Percentiles rank a stretch among this genome's conserved stretches.
These are phyloP conservation scores for Heliconius ethilla DNA, from an alignment of 2,888 invertebrate genomes.

Conservation along the genomic window DNA sequence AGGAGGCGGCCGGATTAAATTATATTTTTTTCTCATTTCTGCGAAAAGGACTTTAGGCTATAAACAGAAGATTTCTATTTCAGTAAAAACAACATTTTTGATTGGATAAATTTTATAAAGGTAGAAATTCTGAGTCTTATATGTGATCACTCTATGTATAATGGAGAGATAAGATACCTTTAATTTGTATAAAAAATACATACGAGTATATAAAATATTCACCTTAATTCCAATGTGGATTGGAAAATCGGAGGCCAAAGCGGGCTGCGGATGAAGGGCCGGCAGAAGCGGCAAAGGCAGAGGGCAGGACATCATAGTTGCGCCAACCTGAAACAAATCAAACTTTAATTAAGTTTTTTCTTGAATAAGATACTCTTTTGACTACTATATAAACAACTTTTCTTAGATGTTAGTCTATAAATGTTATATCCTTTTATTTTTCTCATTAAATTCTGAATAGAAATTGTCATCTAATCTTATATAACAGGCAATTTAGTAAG, in stretches of 20 bases:
- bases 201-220: slow-evolving; percentile 49
- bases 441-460: background rate
- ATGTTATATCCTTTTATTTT: background rate
- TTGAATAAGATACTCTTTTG: background rate
- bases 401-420: background rate
- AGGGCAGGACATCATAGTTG: slow-evolving; percentile 86
- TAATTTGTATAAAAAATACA: background rate
- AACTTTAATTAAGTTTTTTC: slow-evolving; percentile 1
- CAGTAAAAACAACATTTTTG: background rate
- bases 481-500: background rate
- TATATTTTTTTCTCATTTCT: slow-evolving; percentile 65
- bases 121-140: background rate
- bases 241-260: slow-evolving; percentile 82
- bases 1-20: slow-evolving; percentile 71
- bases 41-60: slow-evolving; percentile 33
- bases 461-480: background rate
- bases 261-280: slow-evolving; percentile 82
- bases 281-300: slow-evolving; percentile 84
- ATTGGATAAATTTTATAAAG: slow-evolving; percentile 10
- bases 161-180: background rate
- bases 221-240: slow-evolving; percentile 86
- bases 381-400: background rate
- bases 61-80: slow-evolving; percentile 44
- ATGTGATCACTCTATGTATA: background rate
- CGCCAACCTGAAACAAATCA: slow-evolving; percentile 66